Evolutionary conservation across 2,113 vertebrate species (phyloP), one percentile per base, ranked within the genome.

Genomic region (Mustelus asterias): DNA sequence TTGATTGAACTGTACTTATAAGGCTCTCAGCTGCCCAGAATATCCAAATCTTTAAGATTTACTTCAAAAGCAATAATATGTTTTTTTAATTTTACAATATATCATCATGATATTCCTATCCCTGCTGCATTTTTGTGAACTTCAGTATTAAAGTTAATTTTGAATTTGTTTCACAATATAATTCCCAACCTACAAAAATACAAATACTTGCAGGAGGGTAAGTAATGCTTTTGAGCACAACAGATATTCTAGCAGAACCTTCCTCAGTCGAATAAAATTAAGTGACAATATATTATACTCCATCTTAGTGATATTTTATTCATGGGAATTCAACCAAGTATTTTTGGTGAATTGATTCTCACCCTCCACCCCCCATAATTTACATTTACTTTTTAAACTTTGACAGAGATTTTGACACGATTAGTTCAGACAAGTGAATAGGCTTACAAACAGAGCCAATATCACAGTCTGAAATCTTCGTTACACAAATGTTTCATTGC

Each of bases 281-380:
- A 76, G 94, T 95, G 94, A 95, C 69, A 95, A 95, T 95, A 95
- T 76, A 95, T 95, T 95, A 72, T 95, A 72, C 65, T 72, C 94
- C 69, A 95, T 95, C 94, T 95, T 95, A 41, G 69, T 95, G 29
- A 95, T 95, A 95, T 72, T 76, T 95, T 95, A 95, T 95, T 95
- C 94, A 95, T 95, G 14, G 41, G 44, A 72, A 95, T 95, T 72
- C 67, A 95, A 37, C 94, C 44, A 76, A 44, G 44, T 95, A 72
- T 95, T 95, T 94, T 72, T 72, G 94, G 94, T 72, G 67, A 95
- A 95, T 72, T 95, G 67, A 95, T 72, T 95, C 60, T 13, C 60
- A 13, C 60, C 60, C 60, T 9, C 60, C 60, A 9, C 41, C 65
- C 94, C n/a, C 41, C 6, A 5, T 72, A 95, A 72, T 95, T 95